Base-by-base conservation (phyloP, 2,888 invertebrate genomes). In the Volucella bombylans region DNA sequence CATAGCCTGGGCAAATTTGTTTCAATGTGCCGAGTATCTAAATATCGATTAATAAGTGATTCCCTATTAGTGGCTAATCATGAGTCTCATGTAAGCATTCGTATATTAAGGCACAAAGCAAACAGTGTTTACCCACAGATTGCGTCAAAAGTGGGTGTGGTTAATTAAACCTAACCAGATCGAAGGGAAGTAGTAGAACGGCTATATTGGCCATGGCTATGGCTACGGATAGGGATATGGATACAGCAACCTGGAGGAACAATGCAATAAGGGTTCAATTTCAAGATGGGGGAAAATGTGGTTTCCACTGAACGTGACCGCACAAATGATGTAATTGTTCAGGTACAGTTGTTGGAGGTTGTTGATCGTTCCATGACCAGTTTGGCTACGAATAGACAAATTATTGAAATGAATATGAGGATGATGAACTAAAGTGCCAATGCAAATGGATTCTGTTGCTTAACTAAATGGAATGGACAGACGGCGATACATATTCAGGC, bases 51-150 rank as follows among this genome's bases (percentile, higher is more conserved):
- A 62, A 67, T 73, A 82, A 82, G 68, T 57, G 73, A 39, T 78
- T 64, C 31, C 72, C 78, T 68, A 82, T 82, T 82, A 82, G 78
- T 82, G 78, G 82, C 68, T 78, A 78, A 82, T 78, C 78, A 65
- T 10, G 73, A 78, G 61, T 64, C 64, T 55, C 68, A 68, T 68
- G 61, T 64, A 50, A 52, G 50, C 57, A 23, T 73, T 49, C 14
- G 50, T 15, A 67, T 67, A 74, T 59, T 76, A 31, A 64, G 49
- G 71, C 61, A 55, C 10, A 18, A 47, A 52, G 55, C 71, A 77
- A 72, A 61, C 77, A 72, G 18, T 59, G 50, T 69, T 50, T 39
- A 39, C 57, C 77, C 76, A 77, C 65, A 67, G 62, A 64, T 59
- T 71, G 71, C 41, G 68, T 52, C 64, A 52, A 41, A 41, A 82